Conservation (phyloP, 1,140 invertebrate species). For the Drosophila persimilis region DNA sequence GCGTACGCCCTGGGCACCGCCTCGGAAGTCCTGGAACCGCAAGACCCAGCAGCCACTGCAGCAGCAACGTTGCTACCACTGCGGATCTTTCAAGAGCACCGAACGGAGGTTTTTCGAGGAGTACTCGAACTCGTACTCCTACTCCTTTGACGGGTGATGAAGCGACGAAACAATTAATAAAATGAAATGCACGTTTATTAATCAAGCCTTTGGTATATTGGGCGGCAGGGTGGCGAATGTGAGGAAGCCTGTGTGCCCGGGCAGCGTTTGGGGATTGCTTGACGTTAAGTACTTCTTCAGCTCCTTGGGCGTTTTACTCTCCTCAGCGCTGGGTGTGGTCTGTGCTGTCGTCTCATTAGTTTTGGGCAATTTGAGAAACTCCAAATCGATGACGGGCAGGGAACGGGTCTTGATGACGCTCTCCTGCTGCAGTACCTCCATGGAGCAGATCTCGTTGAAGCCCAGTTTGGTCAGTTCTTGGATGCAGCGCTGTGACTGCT, state of each 20-base stretch:
- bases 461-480: conserved; percentile 87
- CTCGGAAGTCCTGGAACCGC: conserved; percentile 69
- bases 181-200: conserved; percentile 43
- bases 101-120: conserved; percentile 59
- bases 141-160: conserved; percentile 57
- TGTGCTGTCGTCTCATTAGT: not conserved
- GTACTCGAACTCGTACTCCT: conserved; percentile 52
- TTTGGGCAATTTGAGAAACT: conserved; percentile 86
- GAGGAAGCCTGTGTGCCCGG: conserved; percentile 97
- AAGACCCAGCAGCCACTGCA: conserved; percentile 37
- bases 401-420: conserved; percentile 90
- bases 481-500: conserved; percentile 97
- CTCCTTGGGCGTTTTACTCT: conserved; percentile 80
- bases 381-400: conserved; percentile 88
- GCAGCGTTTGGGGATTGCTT: conserved; percentile 87
- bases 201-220: conserved; percentile 71
- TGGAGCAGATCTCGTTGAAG: conserved; percentile 92
- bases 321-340: conserved; percentile 32
- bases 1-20: conserved; percentile 83
- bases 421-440: conserved; percentile 94
- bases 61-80: conserved; percentile 65
- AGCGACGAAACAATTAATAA: conserved; percentile 26
- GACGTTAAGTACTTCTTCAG: conserved; percentile 87
- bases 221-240: conserved; percentile 94
- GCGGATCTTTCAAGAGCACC: conserved; percentile 49